Evolutionary conservation across 2,797 vertebrate genomes (phyloP).

Genomic region (Periophthalmus magnuspinnatus): DNA sequence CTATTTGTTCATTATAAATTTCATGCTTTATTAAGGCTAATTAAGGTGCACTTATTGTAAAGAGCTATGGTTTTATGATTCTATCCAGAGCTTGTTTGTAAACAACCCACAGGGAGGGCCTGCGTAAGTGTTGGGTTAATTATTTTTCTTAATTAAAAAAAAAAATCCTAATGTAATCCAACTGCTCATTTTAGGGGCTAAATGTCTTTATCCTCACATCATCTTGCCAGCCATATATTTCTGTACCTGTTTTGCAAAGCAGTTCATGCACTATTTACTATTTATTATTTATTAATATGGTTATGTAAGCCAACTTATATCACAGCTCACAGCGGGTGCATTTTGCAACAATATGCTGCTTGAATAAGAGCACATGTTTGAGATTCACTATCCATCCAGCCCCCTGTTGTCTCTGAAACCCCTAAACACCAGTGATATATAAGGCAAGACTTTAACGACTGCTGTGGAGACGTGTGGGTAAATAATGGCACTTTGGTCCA

Average conservation of each 20-base stretch:
- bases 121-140: background rate
- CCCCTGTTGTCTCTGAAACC: constrained; percentile 3
- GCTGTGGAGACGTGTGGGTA: background rate
- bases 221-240: background rate
- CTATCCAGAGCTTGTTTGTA: background rate
- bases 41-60: too few species aligned
- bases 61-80: too few species aligned
- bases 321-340: background rate
- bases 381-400: background rate
- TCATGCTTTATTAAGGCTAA: too few species aligned
- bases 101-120: background rate
- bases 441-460: background rate
- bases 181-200: background rate
- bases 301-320: constrained; percentile 8
- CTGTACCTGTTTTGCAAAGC: background rate
- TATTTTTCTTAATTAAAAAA: background rate
- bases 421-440: background rate
- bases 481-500: constrained; percentile 2
- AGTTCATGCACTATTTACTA: background rate
- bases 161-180: background rate
- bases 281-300: constrained; percentile 13
- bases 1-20: too few species aligned
- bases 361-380: background rate
- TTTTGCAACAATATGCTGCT: background rate
- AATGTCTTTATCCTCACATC: background rate